Conservation (phyloP, 2,113 vertebrate genomes). For the Nanorana parkeri region DNA sequence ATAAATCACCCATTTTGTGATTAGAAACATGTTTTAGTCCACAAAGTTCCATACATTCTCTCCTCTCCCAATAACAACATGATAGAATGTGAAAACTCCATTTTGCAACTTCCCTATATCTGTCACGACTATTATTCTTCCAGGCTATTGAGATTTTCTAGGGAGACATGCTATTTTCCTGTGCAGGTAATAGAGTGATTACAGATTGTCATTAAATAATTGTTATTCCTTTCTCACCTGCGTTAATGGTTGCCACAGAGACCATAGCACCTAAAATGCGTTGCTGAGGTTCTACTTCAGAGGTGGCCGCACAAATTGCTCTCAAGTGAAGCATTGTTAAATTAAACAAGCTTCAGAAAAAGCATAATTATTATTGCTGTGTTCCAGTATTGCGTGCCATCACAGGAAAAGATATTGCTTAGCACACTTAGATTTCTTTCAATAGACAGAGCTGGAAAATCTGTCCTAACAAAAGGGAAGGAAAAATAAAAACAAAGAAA, state of each 20-base stretch:
- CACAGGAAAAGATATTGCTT: neutral
- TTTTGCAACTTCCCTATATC: neutral
- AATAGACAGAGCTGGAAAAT: neutral
- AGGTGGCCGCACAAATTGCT: conserved; percentile 38
- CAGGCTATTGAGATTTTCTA: conserved; percentile 22
- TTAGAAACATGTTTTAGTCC: too few species aligned
- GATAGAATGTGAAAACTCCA: neutral
- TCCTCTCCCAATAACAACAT: too few species aligned
- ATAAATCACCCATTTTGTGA: too few species aligned
- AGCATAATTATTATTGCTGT: conserved; percentile 10
- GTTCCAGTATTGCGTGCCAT: conserved; percentile 8
- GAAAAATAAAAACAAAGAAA: neutral
- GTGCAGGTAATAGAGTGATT: conserved; percentile 42
- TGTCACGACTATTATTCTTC: conserved; percentile 16
- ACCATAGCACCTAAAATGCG: conserved; percentile 9
- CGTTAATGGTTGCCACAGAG: conserved; percentile 27
- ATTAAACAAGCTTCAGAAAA: conserved; percentile 24
- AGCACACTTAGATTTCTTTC: neutral
- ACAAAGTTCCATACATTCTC: too few species aligned
- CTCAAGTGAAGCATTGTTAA: conserved; percentile 42
- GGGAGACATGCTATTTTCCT: conserved; percentile 24
- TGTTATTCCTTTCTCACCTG: conserved; percentile 25
- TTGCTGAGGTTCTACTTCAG: conserved; percentile 18
- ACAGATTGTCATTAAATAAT: conserved; percentile 47
- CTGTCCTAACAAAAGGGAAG: neutral